Evolutionary conservation across 1,140 invertebrate genomes (phyloP).

Genomic region (Drosophila prosaltans): DNA sequence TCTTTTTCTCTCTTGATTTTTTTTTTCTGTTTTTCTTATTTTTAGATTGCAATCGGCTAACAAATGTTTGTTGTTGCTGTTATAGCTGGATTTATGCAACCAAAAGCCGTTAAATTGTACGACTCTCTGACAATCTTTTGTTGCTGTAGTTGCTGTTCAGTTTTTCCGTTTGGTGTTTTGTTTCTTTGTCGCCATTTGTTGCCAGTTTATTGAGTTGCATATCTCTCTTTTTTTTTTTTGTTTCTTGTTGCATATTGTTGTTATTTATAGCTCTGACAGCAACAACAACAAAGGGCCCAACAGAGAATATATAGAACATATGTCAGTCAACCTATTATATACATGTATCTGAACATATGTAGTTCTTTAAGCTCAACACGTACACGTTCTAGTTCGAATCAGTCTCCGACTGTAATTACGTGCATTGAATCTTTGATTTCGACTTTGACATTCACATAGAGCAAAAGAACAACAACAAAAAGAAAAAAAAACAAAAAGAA

Average conservation of each 20-base stretch:
- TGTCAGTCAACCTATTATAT: slow-evolving; percentile 16
- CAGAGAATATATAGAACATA: slow-evolving; percentile 61
- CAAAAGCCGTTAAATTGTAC: slow-evolving; percentile 79
- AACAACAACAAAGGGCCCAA: slow-evolving; percentile 5
- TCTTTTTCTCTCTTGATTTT: slow-evolving; percentile 59
- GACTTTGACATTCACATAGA: slow-evolving; percentile 12
- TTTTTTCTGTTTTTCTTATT: slow-evolving; percentile 31
- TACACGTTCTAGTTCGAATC: slow-evolving; percentile 75
- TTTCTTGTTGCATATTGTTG: slow-evolving; percentile 40
- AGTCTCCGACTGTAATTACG: slow-evolving; percentile 57
- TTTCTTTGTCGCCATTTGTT: slow-evolving; percentile 57
- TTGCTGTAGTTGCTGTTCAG: slow-evolving; percentile 11
- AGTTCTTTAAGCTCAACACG: slow-evolving; percentile 58
- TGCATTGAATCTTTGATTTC: slow-evolving; percentile 47
- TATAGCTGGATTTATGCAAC: slow-evolving; percentile 76
- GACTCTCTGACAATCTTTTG: slow-evolving; percentile 61
- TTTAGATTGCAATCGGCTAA: slow-evolving; percentile 76
- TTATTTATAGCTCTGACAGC: slow-evolving; percentile 54
- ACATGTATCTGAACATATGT: slow-evolving; percentile 29
- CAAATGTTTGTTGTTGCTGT: slow-evolving; percentile 73
- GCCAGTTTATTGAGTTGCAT: slow-evolving; percentile 77
- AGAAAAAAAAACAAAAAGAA: background rate
- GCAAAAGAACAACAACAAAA: background rate
- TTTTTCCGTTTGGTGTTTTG: slow-evolving; percentile 18
- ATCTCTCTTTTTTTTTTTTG: slow-evolving; percentile 37